Evolutionary conservation across 2,888 invertebrate species (phyloP), one percentile per base, ranked within the genome.

Genomic region (Synergus japonicus): DNA sequence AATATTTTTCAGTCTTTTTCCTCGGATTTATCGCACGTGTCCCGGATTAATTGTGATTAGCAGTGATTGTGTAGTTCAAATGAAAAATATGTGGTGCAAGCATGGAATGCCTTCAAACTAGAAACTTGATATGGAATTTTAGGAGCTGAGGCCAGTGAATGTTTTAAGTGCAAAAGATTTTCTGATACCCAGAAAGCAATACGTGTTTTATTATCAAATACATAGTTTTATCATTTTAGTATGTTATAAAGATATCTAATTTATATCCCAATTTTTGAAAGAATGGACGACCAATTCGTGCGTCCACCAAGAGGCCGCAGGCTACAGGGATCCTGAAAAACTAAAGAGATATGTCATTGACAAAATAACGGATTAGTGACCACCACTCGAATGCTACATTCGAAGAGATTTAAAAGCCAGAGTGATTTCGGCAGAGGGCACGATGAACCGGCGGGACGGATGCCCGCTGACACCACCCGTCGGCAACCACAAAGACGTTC

Each of bases 401-500:
- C 29, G 54, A 43, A 10, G 41, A 15, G 41, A 1, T 49, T 44
- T 41, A 65, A 60, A 76, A 69, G 44, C 73, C 79, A 60, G 81
- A 77, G 83, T 80, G 78, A 60, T 64, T 18, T 58, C 83, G 84
- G 85, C 86, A 85, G 81, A 83, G 78, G 83, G 77, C 60, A 82
- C 83, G 83, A 88, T 87, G 89, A 87, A 83, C 87, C 87, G 87
- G 85, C 88, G 88, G 86, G 85, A 84, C 84, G 86, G 86, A 87
- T 87, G 87, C 86, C 85, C 84, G 83, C 76, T 86, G 83, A 83
- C 85, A 80, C 89, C 90, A 89, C 88, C 90, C 89, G 90, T 89
- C 86, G 90, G 84, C 84, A 82, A 84, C 81, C 85, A 90, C 89
- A 90, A 91, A 90, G 88, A 87, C 83, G 82, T 66, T 87, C 87